A percentile compares a stretch with the other conserved stretches of the same genome.
phyloP scores from a whole-genome alignment of 1,140 invertebrate genomes.

The Bombus affinis region DNA sequence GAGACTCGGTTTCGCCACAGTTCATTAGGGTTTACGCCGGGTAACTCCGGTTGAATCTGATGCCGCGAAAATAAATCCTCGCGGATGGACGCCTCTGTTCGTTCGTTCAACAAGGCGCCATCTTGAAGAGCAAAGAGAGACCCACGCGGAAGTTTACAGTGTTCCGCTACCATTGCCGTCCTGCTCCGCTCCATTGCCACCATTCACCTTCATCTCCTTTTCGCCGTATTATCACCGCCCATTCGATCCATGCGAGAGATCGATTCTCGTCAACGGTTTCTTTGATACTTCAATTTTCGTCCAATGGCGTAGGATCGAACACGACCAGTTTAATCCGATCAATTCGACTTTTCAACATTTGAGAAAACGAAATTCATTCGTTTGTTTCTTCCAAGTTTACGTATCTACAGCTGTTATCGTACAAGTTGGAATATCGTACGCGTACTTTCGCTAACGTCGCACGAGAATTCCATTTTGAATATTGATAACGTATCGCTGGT shows the following conservation, averaged over 20 bases:
- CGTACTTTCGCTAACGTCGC: neutral
- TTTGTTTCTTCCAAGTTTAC: neutral
- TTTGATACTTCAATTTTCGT: conserved; percentile 52
- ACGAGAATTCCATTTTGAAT: neutral
- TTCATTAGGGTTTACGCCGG: conserved; percentile 65
- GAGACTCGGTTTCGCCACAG: conserved; percentile 62
- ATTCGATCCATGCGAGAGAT: conserved; percentile 53
- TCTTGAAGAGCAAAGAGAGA: conserved; percentile 59
- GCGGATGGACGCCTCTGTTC: conserved; percentile 47
- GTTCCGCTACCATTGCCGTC: conserved; percentile 45
- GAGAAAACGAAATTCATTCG: neutral
- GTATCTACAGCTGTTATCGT: neutral
- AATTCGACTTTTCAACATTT: no score
- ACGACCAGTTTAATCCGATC: no score
- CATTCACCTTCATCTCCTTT: conserved; percentile 25
- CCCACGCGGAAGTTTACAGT: conserved; percentile 72
- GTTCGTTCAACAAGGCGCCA: conserved; percentile 42
- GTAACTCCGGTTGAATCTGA: conserved; percentile 62
- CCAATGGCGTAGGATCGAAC: conserved; percentile 29
- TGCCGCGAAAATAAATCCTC: conserved; percentile 65
- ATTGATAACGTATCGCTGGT: neutral
- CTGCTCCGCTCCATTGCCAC: neutral
- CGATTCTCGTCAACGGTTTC: conserved; percentile 52
- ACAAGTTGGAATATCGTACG: neutral
- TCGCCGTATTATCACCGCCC: conserved; percentile 53